phyloP scores from a whole-genome alignment of 2,113 vertebrate species.

The Hemichromis elongatus region DNA sequence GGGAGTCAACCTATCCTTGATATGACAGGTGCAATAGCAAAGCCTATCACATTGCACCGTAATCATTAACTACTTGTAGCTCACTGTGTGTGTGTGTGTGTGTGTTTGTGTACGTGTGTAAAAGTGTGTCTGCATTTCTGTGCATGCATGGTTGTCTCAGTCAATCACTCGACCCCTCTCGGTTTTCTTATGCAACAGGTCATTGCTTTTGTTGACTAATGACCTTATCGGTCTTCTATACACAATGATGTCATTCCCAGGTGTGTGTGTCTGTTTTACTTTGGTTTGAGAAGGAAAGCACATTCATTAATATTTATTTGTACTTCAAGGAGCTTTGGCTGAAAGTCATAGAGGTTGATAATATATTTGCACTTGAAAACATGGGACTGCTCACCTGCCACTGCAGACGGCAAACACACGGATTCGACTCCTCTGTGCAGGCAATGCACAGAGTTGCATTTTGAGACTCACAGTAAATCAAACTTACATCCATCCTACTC shows the following conservation, averaged over 20 bases:
- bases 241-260: slow-evolving; percentile 45
- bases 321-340: neutral
- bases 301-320: neutral
- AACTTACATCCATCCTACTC: neutral
- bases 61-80: slow-evolving; percentile 50
- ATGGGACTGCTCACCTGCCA: neutral
- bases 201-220: slow-evolving; percentile 42
- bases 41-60: slow-evolving; percentile 41
- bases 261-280: slow-evolving; percentile 16
- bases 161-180: slow-evolving; percentile 1
- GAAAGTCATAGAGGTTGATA: neutral
- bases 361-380: neutral
- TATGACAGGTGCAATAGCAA: slow-evolving; percentile 47
- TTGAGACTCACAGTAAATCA: neutral
- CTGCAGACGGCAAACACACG: neutral
- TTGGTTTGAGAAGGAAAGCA: neutral
- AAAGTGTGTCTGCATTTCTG: neutral
- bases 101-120: neutral
- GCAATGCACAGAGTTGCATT: neutral
- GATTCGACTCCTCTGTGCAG: neutral
- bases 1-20: slow-evolving; percentile 24
- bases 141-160: slow-evolving; percentile 10
- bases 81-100: slow-evolving; percentile 1
- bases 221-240: slow-evolving; percentile 23
- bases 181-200: slow-evolving; percentile 38